Percentiles rank a stretch among this genome's conserved stretches.
Evolutionary conservation across 2,797 vertebrate species (phyloP).

Genomic region (Odontamblyopus lacepedii): DNA sequence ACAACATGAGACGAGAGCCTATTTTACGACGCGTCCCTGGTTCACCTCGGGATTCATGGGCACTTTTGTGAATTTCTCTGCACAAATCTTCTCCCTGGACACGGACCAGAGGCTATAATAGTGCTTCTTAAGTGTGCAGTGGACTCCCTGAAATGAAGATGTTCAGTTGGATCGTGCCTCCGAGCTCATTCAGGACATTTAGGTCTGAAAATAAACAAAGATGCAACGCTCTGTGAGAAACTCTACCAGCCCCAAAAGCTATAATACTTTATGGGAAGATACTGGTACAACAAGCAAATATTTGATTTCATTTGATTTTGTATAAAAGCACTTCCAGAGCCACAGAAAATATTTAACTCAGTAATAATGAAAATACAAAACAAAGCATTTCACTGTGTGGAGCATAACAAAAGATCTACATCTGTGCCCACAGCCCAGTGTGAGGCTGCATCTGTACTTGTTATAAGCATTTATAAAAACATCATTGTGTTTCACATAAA

Average conservation of each 20-base stretch:
- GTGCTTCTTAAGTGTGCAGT: conserved; percentile 33
- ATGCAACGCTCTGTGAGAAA: neutral
- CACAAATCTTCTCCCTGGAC: conserved; percentile 66
- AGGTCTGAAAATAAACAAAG: neutral
- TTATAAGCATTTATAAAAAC: no score
- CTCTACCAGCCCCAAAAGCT: neutral
- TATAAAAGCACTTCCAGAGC: no score
- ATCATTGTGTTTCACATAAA: no score
- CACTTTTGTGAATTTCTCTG: conserved; percentile 70
- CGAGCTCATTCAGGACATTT: neutral
- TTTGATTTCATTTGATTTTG: conserved; percentile 31
- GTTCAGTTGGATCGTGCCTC: conserved; percentile 5
- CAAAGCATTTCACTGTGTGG: no score
- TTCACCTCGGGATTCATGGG: conserved; percentile 63
- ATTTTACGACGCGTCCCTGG: conserved; percentile 56
- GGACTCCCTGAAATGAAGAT: conserved; percentile 20
- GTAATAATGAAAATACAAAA: neutral
- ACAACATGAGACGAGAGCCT: conserved; percentile 66
- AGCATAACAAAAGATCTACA: no score
- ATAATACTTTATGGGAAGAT: neutral
- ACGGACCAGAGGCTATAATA: conserved; percentile 38
- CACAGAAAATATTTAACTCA: neutral
- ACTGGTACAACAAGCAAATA: conserved; percentile 46
- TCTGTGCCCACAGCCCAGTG: no score
- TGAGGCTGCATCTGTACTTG: no score